Percentiles rank a stretch among this genome's conserved stretches.
phyloP scores from a whole-genome alignment of 2,888 invertebrate species.

The Cheilosia pagana region DNA sequence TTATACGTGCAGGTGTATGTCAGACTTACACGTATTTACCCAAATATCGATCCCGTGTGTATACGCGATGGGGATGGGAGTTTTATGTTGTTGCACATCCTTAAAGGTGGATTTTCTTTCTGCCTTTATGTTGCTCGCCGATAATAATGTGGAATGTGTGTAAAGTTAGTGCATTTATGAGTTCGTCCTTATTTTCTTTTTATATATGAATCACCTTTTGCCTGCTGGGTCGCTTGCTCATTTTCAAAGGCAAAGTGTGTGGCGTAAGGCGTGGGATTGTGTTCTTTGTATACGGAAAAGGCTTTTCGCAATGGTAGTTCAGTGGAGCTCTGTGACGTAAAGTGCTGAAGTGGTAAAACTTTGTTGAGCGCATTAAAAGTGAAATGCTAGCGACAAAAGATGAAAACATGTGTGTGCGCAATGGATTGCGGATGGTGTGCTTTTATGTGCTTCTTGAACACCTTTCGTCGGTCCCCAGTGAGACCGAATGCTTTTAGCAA shows the following conservation, averaged over 20 bases:
- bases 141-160: constrained; percentile 30
- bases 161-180: constrained; percentile 32
- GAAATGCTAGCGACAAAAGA: constrained; percentile 21
- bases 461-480: neutral
- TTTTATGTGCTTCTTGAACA: neutral
- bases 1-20: constrained; percentile 33
- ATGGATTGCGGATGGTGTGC: constrained; percentile 8
- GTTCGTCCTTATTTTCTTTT: constrained; percentile 18
- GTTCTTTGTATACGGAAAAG: constrained; percentile 50
- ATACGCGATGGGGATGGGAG: neutral
- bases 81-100: constrained; percentile 37
- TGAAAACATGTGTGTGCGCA: constrained; percentile 4
- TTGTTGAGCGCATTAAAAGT: constrained; percentile 33
- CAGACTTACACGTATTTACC: constrained; percentile 30
- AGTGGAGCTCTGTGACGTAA: constrained; percentile 16
- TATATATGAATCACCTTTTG: constrained; percentile 12
- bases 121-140: neutral
- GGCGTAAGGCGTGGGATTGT: neutral
- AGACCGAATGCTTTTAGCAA: neutral
- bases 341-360: constrained; percentile 27
- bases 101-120: constrained; percentile 31
- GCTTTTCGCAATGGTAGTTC: constrained; percentile 57
- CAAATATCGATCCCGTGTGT: constrained; percentile 45
- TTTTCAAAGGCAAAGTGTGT: neutral
- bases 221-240: constrained; percentile 25